phyloP scores from a whole-genome alignment of 2,888 invertebrate species.

The Epinotia brunnichana region DNA sequence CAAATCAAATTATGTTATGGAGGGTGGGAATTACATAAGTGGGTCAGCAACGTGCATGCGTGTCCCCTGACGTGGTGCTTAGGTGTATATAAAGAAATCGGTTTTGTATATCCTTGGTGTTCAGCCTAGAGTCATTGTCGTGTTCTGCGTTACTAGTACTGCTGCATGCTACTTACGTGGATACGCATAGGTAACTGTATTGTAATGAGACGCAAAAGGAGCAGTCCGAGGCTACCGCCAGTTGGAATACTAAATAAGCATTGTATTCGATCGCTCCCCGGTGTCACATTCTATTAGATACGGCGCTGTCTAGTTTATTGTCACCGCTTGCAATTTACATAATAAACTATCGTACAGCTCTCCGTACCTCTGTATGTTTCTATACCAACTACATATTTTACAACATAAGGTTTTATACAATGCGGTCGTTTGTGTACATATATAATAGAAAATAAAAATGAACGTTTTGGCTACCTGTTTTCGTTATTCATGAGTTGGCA shows the following conservation, averaged over 20 bases:
- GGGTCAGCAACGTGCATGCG: too few species aligned
- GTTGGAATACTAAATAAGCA: conserved; percentile 40
- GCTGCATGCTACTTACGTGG: not conserved
- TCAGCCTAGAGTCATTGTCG: not conserved
- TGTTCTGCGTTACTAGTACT: not conserved
- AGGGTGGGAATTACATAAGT: too few species aligned
- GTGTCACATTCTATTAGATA: conserved; percentile 37
- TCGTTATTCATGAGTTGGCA: not conserved
- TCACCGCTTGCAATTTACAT: conserved; percentile 30
- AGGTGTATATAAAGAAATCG: too few species aligned
- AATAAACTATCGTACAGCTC: not conserved
- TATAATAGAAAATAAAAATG: too few species aligned
- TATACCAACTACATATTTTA: not conserved
- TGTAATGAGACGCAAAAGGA: conserved; percentile 20
- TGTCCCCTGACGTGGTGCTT: too few species aligned
- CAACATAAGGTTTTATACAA: not conserved
- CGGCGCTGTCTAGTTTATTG: conserved; percentile 32
- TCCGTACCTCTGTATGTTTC: too few species aligned
- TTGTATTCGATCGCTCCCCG: conserved; percentile 39
- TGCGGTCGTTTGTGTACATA: not conserved
- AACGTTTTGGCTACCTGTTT: not conserved
- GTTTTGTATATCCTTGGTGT: too few species aligned
- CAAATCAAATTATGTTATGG: too few species aligned
- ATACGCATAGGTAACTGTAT: conserved; percentile 15
- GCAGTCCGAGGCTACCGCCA: conserved; percentile 18